Conservation (phyloP, 53 echinoderm and acorn worm genomes). For the Mesocentrotus franciscanus region DNA sequence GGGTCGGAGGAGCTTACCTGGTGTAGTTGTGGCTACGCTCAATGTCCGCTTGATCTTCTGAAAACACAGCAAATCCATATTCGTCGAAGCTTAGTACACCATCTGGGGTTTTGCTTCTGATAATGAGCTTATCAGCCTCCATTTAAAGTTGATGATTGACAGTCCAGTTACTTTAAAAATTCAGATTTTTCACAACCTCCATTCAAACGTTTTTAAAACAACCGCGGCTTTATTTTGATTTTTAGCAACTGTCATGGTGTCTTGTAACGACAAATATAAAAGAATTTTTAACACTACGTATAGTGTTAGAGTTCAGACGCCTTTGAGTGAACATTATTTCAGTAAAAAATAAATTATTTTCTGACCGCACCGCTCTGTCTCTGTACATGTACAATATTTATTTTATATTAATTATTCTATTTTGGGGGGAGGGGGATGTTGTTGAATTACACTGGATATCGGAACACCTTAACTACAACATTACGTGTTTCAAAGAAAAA, state of each 20-base stretch:
- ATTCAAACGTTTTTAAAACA: background rate
- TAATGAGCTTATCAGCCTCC: constrained; percentile 23
- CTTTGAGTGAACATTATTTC: too few relatives aligned
- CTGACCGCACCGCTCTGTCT: too few relatives aligned
- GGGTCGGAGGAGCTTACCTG: background rate
- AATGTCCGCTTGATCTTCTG: constrained; percentile 45
- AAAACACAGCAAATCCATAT: constrained; percentile 59
- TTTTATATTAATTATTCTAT: too few relatives aligned
- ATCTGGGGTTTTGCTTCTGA: constrained; percentile 59
- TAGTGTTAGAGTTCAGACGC: too few relatives aligned
- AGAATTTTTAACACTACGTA: too few relatives aligned
- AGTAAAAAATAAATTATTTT: too few relatives aligned
- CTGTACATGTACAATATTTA: too few relatives aligned
- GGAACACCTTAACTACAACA: too few relatives aligned
- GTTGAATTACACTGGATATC: too few relatives aligned
- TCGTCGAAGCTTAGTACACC: constrained; percentile 57
- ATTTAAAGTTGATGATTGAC: background rate
- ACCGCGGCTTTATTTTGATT: background rate
- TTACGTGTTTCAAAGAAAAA: too few relatives aligned
- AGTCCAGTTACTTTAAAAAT: background rate
- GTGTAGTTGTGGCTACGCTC: constrained; percentile 52
- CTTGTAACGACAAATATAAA: background rate
- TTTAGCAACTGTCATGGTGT: background rate
- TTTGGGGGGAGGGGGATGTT: too few relatives aligned
- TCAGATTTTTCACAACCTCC: background rate